Base-by-base conservation (phyloP, 2,113 vertebrate genomes). In the Platichthys flesus region DNA sequence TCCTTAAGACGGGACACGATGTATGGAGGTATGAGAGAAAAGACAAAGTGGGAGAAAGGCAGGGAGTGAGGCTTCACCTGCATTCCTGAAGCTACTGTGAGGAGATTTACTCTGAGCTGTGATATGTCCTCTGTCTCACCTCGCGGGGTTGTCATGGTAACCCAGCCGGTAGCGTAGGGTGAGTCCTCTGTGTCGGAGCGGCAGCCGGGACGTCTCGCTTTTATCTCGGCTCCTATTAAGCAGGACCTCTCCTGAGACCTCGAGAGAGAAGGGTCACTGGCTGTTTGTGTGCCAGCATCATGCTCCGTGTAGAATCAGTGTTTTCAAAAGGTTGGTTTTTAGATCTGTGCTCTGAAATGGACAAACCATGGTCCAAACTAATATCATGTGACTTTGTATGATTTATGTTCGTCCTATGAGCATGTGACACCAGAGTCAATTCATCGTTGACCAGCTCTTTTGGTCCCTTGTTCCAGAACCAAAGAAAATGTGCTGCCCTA, bases 111-210 rank as follows among this genome's bases (percentile, higher is more conserved):
- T 85, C 75, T 21, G 21, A 42, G 71, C 71, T 63, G 62, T 24
- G 62, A 31, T 66, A 68, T 93, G 91, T 88, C 91, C 90, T 91
- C 64, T 87, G 51, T 31, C 89, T 92, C 84, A 93, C 88, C 92
- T 90, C 80, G 0, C 60, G 26, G 23, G 63, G 87, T 90, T 88
- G 55, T 81, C 70, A 81, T 72, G 80, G 87, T 56, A 86, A 92
- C 88, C 54, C 62, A 66, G 67, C 69, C 67, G 84, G 79, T 73
- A 70, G 76, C 15, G 9, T 28, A 68, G 85, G 58, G 67, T 60
- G 76, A 88, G 63, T 54, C 68, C 42, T 51, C 2, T 28, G 66
- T 78, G 78, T 85, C 45, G 13, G 63, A 9, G 47, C 10, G 21
- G 68, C 70, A 66, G 70, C 84, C 71, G 23, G 54, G 42, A 74